Conservation (phyloP, 2,113 vertebrate species). For the Pyxicephalus adspersus region DNA sequence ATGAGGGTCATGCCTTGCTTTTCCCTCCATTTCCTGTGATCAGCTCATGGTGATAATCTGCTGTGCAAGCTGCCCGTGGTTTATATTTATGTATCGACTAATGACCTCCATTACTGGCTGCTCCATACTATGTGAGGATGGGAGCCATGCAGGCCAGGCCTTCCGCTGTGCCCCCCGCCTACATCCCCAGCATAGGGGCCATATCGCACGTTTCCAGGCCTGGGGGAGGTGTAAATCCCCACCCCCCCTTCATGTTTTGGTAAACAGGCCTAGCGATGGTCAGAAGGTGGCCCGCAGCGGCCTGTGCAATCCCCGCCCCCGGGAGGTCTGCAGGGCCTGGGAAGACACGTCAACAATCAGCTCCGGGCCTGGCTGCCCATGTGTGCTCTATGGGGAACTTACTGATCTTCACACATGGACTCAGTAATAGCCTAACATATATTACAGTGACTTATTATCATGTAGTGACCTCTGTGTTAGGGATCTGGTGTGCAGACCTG, state of each 20-base stretch:
- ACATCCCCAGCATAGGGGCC: neutral
- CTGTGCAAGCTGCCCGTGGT: too few species aligned
- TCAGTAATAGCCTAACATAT: too few species aligned
- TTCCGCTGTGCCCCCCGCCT: neutral
- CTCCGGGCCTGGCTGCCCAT: neutral
- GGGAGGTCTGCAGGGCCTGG: neutral
- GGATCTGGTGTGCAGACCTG: too few species aligned
- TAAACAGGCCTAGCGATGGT: neutral
- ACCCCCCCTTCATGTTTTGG: slow-evolving; percentile 10
- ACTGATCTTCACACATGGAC: too few species aligned
- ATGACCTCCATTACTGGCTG: too few species aligned
- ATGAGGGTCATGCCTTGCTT: too few species aligned
- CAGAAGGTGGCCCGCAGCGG: neutral
- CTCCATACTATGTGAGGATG: neutral
- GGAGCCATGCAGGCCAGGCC: too few species aligned
- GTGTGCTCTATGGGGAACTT: too few species aligned
- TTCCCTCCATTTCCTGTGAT: too few species aligned
- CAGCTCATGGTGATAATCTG: too few species aligned
- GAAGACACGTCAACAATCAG: slow-evolving; percentile 35
- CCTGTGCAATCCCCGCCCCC: neutral
- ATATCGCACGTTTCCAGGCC: slow-evolving; percentile 17
- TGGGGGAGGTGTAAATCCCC: slow-evolving; percentile 6
- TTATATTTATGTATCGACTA: too few species aligned
- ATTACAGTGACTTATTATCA: too few species aligned
- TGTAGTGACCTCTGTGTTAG: neutral